Conservation (phyloP, 2,888 invertebrate species). For the Lepidonotus clava region DNA sequence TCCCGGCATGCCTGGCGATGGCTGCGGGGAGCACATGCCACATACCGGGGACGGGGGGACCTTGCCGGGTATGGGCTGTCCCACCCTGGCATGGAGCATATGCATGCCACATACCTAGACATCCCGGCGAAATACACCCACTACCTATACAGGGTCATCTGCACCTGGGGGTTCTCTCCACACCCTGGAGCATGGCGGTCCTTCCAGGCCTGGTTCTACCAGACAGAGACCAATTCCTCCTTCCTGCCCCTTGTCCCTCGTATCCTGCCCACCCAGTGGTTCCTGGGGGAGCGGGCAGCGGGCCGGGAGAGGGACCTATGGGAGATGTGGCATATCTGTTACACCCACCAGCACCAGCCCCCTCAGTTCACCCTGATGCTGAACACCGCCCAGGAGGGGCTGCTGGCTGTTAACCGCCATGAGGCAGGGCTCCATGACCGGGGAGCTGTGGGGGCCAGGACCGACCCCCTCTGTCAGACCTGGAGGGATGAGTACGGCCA, state of each 20-base stretch:
- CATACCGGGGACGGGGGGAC: constrained; percentile 65
- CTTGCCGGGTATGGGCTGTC: constrained; percentile 68
- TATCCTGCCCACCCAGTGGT: constrained; percentile 62
- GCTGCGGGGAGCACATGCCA: constrained; percentile 68
- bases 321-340: constrained; percentile 65
- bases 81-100: constrained; percentile 57
- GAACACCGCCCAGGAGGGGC: constrained; percentile 64
- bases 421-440: constrained; percentile 69
- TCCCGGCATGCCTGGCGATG: constrained; percentile 70
- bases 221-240: constrained; percentile 22
- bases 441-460: constrained; percentile 29
- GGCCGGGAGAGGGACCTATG: constrained; percentile 59
- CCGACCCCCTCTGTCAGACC: constrained; percentile 19
- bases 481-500: constrained; percentile 40
- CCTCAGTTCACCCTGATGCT: constrained; percentile 66
- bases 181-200: constrained; percentile 58
- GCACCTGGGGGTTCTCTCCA: constrained; percentile 65
- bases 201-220: constrained; percentile 62
- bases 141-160: constrained; percentile 60
- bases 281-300: constrained; percentile 50
- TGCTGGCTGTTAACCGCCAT: constrained; percentile 70
- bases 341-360: constrained; percentile 49
- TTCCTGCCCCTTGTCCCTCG: constrained; percentile 62
- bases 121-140: constrained; percentile 64
- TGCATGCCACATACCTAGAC: constrained; percentile 17